Base-by-base conservation (phyloP, 35 echinoderm and acorn worm genomes). In the Lytechinus pictus region DNA sequence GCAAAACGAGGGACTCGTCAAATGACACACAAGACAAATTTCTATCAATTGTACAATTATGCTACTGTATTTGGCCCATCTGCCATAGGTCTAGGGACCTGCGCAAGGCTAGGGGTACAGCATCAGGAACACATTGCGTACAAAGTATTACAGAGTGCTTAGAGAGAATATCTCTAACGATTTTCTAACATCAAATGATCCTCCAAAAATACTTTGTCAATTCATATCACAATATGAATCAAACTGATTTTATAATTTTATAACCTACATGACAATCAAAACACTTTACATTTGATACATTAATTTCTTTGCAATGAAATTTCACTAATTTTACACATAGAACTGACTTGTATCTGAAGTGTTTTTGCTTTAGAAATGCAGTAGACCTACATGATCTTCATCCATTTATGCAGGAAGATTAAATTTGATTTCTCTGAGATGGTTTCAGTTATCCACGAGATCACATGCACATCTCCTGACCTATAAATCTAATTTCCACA, bases 401-500 rank as follows among this genome's bases (percentile, higher is more conserved):
- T 58, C 56, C 56, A 58, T 9, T 58, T 13, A 9, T 11, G 19
- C 66, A 16, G 7, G 4, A 24, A 79, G 66, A 79, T 79, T 14
- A 79, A 79, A 79, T 24, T 71, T 71, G 56, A 58, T 13, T 71
- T 71, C 61, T 79, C 19, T n/a, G 19, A 24, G n/a, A 79, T 79
- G 66, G 66, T 79, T 79, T 79, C 66, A 79, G 66, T 27, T 79
- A n/a, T 79, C 66, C 19, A 19, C 4, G 66, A 79, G 66, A 16
- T 24, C 66, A 79, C 66, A 16, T 24, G 21, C 6, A 79, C 8
- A 5, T 24, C 66, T 79, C 21, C 66, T 79, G 66, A 79, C 66
- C 66, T 79, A 79, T 24, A 79, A 79, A 79, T 79, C 66, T 79
- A 79, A 79, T 79, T 79, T 79, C 66, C 66, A 79, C 66, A 79